Evolutionary conservation across 2,888 invertebrate genomes (phyloP), one percentile per base, ranked within the genome.

Genomic region (Rutpela maculata): DNA sequence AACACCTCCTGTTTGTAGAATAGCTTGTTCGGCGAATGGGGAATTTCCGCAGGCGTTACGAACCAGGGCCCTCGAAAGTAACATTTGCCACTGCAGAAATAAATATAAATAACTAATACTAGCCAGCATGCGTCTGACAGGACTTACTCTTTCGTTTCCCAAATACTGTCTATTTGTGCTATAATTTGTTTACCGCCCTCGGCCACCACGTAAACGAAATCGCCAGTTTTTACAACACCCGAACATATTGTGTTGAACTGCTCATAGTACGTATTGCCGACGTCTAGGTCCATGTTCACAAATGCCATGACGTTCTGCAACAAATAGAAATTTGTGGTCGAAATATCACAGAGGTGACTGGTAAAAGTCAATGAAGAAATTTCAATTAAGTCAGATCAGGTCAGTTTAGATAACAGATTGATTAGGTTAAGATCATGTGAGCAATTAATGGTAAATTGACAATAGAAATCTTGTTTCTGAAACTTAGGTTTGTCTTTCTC

Each of bases 51-150:
- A 0, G 99, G 97, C 67, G 96, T 93, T 73, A 99, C 93, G 83
- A 99, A 93, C 95, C 97, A 97, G 0, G 98, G 97, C 0, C 99
- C 99, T 79, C 96, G 96, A 91, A 99, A 97, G 88, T 95, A 98
- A 72, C 96, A 95, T 88, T 96, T 95, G 68, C 96, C 97, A 87
- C 96, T 97, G 89, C 43, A 92, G 92, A 68, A 86, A 84, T 56
- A 69, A 73, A 65, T 5, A 65, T 43, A 43, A 15, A 31, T 38
- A 18, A 43, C 15, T 43, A 19, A 43, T 7, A 11, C 19, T 10
- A 19, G 6, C 18, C 22, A 65, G 17, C 0, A 3, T n/a, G 9
- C 12, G 10, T 60, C 7, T 15, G 18, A n/a, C 7, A 1, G 4
- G 43, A 92, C 94, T 92, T 90, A 97, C 97, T 95, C 94, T 88